These are phyloP conservation scores for Hippotragus niger DNA, from an alignment of 2,113 vertebrate species.

Conservation along the genomic window DNA sequence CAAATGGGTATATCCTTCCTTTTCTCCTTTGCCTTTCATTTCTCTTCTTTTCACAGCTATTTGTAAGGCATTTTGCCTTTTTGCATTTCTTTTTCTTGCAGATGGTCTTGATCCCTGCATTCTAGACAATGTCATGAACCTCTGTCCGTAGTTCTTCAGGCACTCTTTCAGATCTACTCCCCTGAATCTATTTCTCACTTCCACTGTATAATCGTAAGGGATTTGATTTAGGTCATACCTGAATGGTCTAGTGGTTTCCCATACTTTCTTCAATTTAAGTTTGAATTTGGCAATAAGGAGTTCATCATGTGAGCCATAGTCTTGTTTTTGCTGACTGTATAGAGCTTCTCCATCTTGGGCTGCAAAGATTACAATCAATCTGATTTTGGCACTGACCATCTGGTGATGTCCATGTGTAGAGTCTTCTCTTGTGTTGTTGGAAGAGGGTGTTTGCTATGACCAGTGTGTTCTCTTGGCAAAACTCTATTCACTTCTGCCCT, in stretches of 20 bases:
- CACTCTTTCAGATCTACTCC: background rate
- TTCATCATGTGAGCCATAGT: background rate
- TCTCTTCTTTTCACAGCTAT: background rate
- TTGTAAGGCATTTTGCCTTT: background rate
- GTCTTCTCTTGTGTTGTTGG: background rate
- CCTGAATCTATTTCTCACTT: background rate
- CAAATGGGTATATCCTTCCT: background rate
- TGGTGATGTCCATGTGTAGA: background rate
- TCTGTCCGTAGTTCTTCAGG: background rate
- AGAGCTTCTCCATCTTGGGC: background rate
- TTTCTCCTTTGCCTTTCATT: background rate
- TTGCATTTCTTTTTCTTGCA: background rate
- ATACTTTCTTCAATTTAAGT: background rate
- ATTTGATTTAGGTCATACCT: background rate
- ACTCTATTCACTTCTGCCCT: background rate
- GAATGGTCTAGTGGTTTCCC: background rate
- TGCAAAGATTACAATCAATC: background rate
- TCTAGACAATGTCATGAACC: background rate
- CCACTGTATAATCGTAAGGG: background rate
- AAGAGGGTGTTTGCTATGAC: background rate
- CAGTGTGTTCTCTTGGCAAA: background rate
- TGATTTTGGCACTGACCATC: background rate
- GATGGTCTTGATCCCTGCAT: background rate
- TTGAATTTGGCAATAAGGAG: background rate
- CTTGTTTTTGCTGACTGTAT: background rate